phyloP scores from a whole-genome alignment of 2,113 vertebrate species.

The Todiramphus saurophagus region DNA sequence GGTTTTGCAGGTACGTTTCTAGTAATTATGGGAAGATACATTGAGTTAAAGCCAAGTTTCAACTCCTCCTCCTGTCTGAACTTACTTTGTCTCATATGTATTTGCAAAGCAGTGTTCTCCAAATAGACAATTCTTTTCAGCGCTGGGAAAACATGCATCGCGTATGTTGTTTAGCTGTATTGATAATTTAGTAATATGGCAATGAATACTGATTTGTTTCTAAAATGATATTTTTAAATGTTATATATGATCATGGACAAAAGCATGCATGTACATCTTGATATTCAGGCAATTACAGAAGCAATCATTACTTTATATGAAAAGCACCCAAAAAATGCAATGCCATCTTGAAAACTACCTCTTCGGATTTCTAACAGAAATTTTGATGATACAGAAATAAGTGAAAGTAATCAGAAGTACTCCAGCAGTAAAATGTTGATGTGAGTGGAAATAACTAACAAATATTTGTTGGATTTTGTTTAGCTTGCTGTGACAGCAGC shows the following conservation, averaged over 20 bases:
- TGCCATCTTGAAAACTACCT: neutral
- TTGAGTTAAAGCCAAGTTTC: neutral
- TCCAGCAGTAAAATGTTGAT: neutral
- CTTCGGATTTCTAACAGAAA: neutral
- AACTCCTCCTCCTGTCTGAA: neutral
- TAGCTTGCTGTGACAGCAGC: neutral
- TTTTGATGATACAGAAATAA: neutral
- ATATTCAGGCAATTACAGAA: neutral
- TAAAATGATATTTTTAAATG: neutral
- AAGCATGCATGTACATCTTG: fast-evolving
- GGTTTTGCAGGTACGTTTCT: neutral
- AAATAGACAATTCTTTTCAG: neutral
- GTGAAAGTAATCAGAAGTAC: neutral
- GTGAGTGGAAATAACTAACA: neutral
- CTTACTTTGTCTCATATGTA: neutral
- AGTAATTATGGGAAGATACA: neutral
- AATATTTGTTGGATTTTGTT: neutral
- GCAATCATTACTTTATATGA: neutral
- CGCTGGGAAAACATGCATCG: neutral
- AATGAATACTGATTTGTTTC: neutral
- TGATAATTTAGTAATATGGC: neutral
- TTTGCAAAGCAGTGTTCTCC: neutral
- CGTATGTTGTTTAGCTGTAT: neutral
- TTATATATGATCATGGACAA: neutral
- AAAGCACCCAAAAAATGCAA: neutral